Conservation (phyloP, 35 echinoderm and acorn worm species). For the Apostichopus parvimensis region DNA sequence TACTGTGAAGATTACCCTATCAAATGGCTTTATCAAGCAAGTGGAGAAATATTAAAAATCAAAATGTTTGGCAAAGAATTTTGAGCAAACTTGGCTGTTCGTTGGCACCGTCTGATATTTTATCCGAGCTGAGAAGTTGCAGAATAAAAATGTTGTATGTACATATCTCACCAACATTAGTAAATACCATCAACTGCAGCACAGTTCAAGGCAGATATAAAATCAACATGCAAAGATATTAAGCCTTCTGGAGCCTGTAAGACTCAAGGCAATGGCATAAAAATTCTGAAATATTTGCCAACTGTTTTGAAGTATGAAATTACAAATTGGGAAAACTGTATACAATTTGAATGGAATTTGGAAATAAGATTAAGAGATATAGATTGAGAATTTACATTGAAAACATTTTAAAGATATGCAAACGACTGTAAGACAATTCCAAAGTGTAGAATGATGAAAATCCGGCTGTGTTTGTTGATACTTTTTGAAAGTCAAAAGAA, state of each 20-base stretch:
- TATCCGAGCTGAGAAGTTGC: not conserved
- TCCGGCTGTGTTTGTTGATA: not conserved
- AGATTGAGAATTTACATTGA: no score
- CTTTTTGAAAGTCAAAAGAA: not conserved
- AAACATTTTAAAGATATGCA: no score
- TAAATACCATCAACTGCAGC: not conserved
- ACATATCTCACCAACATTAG: not conserved
- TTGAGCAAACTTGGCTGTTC: not conserved
- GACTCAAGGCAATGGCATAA: not conserved
- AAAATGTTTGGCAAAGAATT: not conserved
- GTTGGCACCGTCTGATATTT: not conserved
- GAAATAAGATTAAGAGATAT: not conserved
- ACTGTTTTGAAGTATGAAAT: not conserved
- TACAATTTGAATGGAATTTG: not conserved
- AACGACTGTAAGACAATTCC: not conserved
- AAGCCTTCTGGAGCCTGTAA: conserved; percentile 6
- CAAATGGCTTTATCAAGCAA: conserved; percentile 2
- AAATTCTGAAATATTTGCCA: not conserved
- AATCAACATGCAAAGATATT: conserved; percentile 1
- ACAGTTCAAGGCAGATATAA: not conserved
- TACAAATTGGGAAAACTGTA: not conserved
- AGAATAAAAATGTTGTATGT: not conserved
- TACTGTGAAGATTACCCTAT: conserved; percentile 7
- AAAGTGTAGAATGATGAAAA: not conserved
- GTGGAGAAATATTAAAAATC: not conserved